A percentile compares a stretch with the other conserved stretches of the same genome.
Conservation (phyloP, 2,888 invertebrate genomes). For the Nysson spinosus region DNA sequence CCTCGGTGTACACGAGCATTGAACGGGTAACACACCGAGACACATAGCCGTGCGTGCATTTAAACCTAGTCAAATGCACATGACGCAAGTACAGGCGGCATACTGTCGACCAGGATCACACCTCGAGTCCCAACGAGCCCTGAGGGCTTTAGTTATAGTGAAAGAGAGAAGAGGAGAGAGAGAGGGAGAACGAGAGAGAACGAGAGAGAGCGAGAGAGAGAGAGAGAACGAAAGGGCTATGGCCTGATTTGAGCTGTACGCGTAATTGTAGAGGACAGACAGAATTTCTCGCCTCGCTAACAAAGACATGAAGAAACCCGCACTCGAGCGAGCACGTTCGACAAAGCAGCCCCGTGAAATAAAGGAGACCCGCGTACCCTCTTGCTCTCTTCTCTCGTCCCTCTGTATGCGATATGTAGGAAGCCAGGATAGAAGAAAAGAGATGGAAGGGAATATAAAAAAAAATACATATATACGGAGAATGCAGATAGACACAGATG, state of each 20-base stretch:
- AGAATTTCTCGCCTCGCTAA: conserved; percentile 76
- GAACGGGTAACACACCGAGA: background rate
- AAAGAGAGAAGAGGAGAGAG: no score
- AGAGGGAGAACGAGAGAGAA: conserved; percentile 30
- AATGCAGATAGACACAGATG: background rate
- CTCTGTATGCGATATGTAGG: conserved; percentile 11
- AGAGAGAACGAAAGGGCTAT: conserved; percentile 27
- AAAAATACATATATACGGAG: no score
- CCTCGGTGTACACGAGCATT: conserved; percentile 2
- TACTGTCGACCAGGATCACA: conserved; percentile 56
- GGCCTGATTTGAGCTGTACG: conserved; percentile 45
- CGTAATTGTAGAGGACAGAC: conserved; percentile 74
- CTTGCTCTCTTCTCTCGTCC: conserved; percentile 27
- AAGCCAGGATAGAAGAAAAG: conserved; percentile 8
- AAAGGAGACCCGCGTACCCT: conserved; percentile 53
- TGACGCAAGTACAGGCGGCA: conserved; percentile 28
- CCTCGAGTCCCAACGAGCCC: conserved; percentile 48
- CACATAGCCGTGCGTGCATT: conserved; percentile 24
- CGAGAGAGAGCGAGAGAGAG: conserved; percentile 16
- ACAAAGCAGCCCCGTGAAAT: conserved; percentile 68
- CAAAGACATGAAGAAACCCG: conserved; percentile 75
- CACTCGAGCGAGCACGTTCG: conserved; percentile 64
- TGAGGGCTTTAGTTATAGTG: conserved; percentile 30
- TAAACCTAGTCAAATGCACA: conserved; percentile 29
- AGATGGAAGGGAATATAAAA: background rate